phyloP scores from a whole-genome alignment of 2,797 vertebrate species.

The Platyrinchus mystaceus region DNA sequence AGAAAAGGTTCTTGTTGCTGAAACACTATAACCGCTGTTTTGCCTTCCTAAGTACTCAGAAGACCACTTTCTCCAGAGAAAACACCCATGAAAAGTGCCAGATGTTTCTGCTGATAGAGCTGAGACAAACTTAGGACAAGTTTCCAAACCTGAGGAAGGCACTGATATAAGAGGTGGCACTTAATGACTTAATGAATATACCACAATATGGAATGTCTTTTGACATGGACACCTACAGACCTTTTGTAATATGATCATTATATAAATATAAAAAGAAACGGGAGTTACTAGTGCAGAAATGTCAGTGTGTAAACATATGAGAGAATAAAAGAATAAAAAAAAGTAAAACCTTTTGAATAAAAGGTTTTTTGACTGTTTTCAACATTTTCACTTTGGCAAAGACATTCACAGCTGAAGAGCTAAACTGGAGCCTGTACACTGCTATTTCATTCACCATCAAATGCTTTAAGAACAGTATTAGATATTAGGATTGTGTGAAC shows the following conservation, averaged over 20 bases:
- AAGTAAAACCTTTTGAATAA: neutral
- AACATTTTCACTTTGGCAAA: neutral
- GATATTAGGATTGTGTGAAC: neutral
- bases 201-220: neutral
- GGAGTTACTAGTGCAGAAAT: neutral
- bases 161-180: neutral
- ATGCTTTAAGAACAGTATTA: neutral
- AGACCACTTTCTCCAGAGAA: neutral
- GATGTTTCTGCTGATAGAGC: neutral
- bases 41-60: neutral
- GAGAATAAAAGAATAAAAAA: neutral
- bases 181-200: neutral
- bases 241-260: neutral
- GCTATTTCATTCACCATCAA: neutral
- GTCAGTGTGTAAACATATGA: neutral
- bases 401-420: neutral
- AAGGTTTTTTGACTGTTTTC: neutral
- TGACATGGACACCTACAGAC: neutral
- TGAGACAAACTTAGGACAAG: neutral
- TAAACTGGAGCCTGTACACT: neutral
- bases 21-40: neutral
- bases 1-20: neutral
- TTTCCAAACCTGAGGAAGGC: neutral
- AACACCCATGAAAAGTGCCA: neutral
- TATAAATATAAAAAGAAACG: neutral